These are phyloP conservation scores for Tragelaphus eurycerus DNA, from an alignment of 2,797 vertebrate species.

Conservation along the genomic window DNA sequence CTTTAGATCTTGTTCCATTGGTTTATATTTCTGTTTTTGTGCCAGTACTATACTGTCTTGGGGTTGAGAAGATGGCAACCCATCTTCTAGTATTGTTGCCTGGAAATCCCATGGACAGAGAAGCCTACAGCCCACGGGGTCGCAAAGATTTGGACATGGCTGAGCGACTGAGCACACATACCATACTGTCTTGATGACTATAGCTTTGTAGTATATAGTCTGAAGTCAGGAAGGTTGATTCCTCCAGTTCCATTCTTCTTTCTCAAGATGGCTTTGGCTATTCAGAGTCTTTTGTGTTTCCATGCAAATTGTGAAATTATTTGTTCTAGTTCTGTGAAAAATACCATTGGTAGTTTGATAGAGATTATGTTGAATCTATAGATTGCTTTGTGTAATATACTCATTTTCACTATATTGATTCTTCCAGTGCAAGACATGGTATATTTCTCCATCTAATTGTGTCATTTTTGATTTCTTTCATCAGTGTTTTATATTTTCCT, in stretches of 20 bases:
- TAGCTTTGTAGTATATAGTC: not conserved
- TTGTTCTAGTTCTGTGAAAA: not conserved
- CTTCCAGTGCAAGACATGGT: not conserved
- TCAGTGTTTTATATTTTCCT: not conserved
- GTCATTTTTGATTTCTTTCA: not conserved
- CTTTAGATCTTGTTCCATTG: not conserved
- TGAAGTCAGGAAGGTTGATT: not conserved
- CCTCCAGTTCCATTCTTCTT: not conserved
- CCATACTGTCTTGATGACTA: not conserved
- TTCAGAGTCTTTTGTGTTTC: not conserved
- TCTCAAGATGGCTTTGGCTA: not conserved
- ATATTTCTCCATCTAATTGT: not conserved
- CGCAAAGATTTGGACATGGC: not conserved
- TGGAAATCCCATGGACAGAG: not conserved
- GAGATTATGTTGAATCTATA: not conserved
- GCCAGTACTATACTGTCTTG: not conserved
- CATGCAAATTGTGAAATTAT: not conserved
- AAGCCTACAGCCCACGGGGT: not conserved
- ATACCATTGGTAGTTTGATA: not conserved
- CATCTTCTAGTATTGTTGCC: not conserved
- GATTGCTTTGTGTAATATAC: not conserved
- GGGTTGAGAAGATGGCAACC: not conserved
- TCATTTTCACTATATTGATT: not conserved
- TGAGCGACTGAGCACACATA: not conserved
- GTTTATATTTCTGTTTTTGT: not conserved